A percentile compares a stretch with the other conserved stretches of the same genome.
phyloP scores from a whole-genome alignment of 37 sponge, comb jelly and placozoan species.

The Cliona cf. orientalis region DNA sequence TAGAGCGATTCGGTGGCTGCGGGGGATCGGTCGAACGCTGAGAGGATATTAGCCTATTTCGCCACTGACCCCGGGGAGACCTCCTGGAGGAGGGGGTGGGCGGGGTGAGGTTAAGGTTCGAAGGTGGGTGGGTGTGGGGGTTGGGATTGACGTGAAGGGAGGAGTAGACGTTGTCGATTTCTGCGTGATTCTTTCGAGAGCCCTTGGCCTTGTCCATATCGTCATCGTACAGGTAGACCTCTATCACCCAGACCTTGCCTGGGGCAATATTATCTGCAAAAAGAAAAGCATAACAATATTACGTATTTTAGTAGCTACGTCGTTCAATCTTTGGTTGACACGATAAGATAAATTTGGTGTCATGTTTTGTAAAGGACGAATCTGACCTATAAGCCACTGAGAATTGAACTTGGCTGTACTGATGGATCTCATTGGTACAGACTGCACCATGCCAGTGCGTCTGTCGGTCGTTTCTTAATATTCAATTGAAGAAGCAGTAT shows the following conservation, averaged over 20 bases:
- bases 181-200: background rate
- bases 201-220: slow-evolving; percentile 5
- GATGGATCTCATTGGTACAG: too few species aligned
- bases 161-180: slow-evolving; percentile 6
- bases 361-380: too few species aligned
- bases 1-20: background rate
- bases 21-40: background rate
- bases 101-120: too few species aligned
- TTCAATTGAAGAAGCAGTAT: too few species aligned
- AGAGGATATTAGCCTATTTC: background rate
- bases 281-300: too few species aligned
- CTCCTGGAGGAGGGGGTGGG: background rate
- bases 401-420: too few species aligned
- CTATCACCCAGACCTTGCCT: slow-evolving; percentile 68
- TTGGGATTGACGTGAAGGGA: slow-evolving; percentile 20
- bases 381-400: too few species aligned
- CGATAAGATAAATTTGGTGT: too few species aligned
- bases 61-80: background rate
- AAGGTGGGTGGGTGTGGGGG: background rate
- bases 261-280: slow-evolving; percentile 33
- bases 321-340: background rate
- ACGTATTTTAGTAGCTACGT: too few species aligned
- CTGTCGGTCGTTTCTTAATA: too few species aligned
- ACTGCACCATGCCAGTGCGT: too few species aligned
- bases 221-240: slow-evolving; percentile 49